These are phyloP conservation scores for Oryzias curvinotus DNA, from an alignment of 2,113 vertebrate species.

Conservation along the genomic window DNA sequence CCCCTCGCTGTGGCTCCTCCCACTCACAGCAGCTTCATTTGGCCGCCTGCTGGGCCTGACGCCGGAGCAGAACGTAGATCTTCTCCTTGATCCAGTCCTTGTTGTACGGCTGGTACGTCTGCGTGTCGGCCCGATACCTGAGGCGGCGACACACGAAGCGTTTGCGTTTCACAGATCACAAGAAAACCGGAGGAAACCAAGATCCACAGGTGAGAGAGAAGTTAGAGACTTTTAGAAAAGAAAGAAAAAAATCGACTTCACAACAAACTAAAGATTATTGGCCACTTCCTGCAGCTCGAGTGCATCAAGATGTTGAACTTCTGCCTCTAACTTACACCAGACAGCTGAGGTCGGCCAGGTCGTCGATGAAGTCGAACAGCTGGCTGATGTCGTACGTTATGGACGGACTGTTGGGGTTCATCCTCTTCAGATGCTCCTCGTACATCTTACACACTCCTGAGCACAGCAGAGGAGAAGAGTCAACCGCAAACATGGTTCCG, in stretches of 20 bases:
- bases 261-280: too few species aligned
- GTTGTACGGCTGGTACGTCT: constrained; percentile 98
- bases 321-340: constrained; percentile 88
- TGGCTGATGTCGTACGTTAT: constrained; percentile 99
- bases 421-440: constrained; percentile 97
- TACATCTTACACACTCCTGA: constrained; percentile 98
- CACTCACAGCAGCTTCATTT: constrained; percentile 83
- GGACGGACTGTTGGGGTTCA: constrained; percentile 98
- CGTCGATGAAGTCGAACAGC: constrained; percentile 98
- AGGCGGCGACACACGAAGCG: constrained; percentile 1
- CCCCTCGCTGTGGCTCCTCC: neutral
- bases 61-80: constrained; percentile 94
- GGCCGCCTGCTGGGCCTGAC: constrained; percentile 94
- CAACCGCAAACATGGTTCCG: too few species aligned
- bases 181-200: too few species aligned
- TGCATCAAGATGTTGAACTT: neutral
- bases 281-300: too few species aligned
- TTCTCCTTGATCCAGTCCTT: constrained; percentile 99
- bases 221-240: neutral
- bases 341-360: constrained; percentile 98
- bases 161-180: neutral
- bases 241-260: neutral
- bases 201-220: too few species aligned
- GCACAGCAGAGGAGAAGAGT: neutral
- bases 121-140: constrained; percentile 96